Percentiles rank a stretch among this genome's conserved stretches.
phyloP scores from a whole-genome alignment of 1,140 invertebrate species.

The Drosophila nigromelanica region DNA sequence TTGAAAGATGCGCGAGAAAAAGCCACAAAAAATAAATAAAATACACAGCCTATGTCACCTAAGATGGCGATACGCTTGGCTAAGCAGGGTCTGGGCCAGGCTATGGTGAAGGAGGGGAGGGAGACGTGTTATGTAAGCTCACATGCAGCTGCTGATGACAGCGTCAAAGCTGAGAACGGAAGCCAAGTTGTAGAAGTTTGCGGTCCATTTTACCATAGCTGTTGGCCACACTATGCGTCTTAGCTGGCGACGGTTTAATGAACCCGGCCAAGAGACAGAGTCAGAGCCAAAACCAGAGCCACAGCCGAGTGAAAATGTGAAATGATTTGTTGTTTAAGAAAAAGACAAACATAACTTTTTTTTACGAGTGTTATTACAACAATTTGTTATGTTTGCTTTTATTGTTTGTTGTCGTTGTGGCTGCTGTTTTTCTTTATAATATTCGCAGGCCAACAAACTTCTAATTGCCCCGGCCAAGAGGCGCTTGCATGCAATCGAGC shows the following conservation, averaged over 20 bases:
- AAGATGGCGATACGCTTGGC: slow-evolving; percentile 55
- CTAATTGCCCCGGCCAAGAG: slow-evolving; percentile 57
- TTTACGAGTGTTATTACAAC: slow-evolving; percentile 66
- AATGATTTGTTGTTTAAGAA: slow-evolving; percentile 69
- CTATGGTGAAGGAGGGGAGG: not conserved
- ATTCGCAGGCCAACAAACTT: slow-evolving; percentile 73
- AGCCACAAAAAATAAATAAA: slow-evolving; percentile 41
- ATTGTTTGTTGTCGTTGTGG: slow-evolving; percentile 14
- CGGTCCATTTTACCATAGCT: slow-evolving; percentile 35
- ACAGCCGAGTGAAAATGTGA: slow-evolving; percentile 63
- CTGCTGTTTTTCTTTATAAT: slow-evolving; percentile 26
- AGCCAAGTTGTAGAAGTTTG: slow-evolving; percentile 42
- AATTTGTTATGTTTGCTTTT: slow-evolving; percentile 64
- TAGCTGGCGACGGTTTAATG: slow-evolving; percentile 72
- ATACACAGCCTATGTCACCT: slow-evolving; percentile 46
- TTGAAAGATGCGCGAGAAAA: slow-evolving; percentile 66
- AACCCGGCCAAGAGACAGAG: slow-evolving; percentile 43
- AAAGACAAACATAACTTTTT: slow-evolving; percentile 60
- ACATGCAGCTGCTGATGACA: slow-evolving; percentile 45
- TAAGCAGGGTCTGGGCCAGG: slow-evolving; percentile 24
- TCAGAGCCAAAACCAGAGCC: slow-evolving; percentile 10
- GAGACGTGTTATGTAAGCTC: slow-evolving; percentile 59
- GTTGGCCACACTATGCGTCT: slow-evolving; percentile 64
- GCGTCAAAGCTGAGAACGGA: slow-evolving; percentile 58
- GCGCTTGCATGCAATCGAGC: slow-evolving; percentile 58